Base-by-base conservation (phyloP, 2,888 invertebrate genomes). In the Chesias legatella region DNA sequence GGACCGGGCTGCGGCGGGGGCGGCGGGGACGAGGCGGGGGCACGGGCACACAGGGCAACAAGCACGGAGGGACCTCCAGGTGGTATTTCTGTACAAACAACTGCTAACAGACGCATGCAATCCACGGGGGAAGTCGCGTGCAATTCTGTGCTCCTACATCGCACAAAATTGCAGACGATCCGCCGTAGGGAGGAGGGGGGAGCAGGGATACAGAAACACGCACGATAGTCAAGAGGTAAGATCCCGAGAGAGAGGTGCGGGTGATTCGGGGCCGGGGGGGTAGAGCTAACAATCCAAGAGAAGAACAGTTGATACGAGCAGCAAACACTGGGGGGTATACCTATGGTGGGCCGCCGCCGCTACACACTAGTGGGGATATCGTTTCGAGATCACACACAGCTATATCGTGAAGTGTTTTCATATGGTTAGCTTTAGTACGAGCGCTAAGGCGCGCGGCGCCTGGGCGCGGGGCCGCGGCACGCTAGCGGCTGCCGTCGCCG, bases 401-500 rank as follows among this genome's bases (percentile, higher is more conserved):
- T 66, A 67, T 75, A 76, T 69, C 66, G 78, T 67, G 66, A 79
- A 75, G 79, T 77, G 72, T 77, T 73, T 74, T 71, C 74, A 70
- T 74, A 74, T 69, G 57, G 73, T 78, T 79, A 82, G 80, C 71
- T 74, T 79, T 63, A 70, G 72, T 73, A 77, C 33, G 33, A 40
- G 40, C 29, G 44, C 64, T 71, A 70, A 66, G 65, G 65, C 70
- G 63, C 68, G 67, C 50, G 70, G 49, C 63, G 66, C 37, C 43
- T 37, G 35, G 35, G 38, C 13, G 61, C 63, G 58, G 79, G 79
- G 75, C 65, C 71, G 73, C 71, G 79, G 73, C 71, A 79, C 80
- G 90, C 89, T 88, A 86, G 67, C 89, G 85, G 80, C 82, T 70
- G 73, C 79, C 86, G 83, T 84, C 90, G 90, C 90, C 89, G 90